Percentiles rank a stretch among this genome's conserved stretches.
Evolutionary conservation across 2,888 invertebrate genomes (phyloP).

Genomic region (Nebria salina): DNA sequence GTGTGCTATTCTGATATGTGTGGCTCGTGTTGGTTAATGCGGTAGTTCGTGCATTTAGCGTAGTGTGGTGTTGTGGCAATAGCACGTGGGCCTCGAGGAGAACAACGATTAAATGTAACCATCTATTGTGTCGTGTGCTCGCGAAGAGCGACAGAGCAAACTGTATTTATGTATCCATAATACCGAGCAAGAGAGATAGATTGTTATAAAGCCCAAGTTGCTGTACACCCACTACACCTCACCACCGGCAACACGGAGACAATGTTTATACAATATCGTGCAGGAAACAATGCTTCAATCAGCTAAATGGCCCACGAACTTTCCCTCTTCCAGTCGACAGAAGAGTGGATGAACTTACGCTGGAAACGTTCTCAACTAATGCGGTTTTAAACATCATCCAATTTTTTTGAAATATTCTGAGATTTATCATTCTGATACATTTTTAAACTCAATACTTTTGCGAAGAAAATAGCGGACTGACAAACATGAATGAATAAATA

Average conservation of each 20-base stretch:
- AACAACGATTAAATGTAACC: slow-evolving; percentile 41
- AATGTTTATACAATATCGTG: slow-evolving; percentile 44
- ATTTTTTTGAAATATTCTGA: too few species aligned
- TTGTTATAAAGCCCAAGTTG: slow-evolving; percentile 9
- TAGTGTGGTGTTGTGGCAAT: background rate
- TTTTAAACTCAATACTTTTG: too few species aligned
- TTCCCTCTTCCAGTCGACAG: background rate
- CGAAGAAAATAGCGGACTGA: too few species aligned
- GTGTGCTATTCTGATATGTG: too few species aligned
- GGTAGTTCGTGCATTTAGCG: background rate
- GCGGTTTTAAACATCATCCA: background rate
- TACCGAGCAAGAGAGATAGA: background rate
- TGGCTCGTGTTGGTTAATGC: background rate
- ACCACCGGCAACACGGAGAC: slow-evolving; percentile 19
- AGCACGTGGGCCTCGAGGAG: background rate
- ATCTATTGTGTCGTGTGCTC: slow-evolving; percentile 37
- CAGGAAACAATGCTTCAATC: slow-evolving; percentile 50
- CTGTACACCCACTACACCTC: background rate
- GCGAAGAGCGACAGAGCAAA: background rate
- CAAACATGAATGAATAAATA: too few species aligned
- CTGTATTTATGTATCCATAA: background rate
- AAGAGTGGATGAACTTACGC: background rate
- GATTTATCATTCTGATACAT: too few species aligned
- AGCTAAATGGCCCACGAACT: slow-evolving; percentile 48
- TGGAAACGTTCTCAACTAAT: background rate